phyloP scores from a whole-genome alignment of 2,888 invertebrate species.

The Leucophora obtusa region DNA sequence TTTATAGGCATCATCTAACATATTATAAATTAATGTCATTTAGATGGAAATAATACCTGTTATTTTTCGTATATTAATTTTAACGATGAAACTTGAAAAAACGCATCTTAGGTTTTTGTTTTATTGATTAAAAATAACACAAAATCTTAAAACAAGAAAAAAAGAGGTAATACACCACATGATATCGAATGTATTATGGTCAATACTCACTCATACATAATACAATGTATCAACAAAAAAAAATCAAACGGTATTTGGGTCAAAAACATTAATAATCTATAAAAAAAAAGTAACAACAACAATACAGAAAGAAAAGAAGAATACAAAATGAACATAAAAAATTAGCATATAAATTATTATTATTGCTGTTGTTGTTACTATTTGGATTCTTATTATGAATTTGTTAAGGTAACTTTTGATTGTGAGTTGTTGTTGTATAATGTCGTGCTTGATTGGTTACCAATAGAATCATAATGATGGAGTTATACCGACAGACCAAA shows the following conservation, averaged over 20 bases:
- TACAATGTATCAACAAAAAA: not conserved
- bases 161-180: constrained; percentile 21
- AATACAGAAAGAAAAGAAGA: constrained; percentile 17
- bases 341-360: constrained; percentile 67
- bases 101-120: not conserved
- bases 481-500: not conserved
- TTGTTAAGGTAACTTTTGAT: not conserved
- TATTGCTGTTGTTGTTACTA: constrained; percentile 20
- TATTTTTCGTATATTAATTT: not conserved
- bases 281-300: constrained; percentile 66
- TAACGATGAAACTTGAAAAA: not conserved
- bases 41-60: not conserved
- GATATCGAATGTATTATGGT: constrained; percentile 47
- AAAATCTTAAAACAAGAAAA: not conserved
- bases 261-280: constrained; percentile 75
- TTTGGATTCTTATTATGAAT: constrained; percentile 35
- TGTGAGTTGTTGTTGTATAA: constrained; percentile 18
- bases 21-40: constrained; percentile 3
- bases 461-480: constrained; percentile 48
- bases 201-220: not conserved
- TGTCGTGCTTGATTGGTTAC: constrained; percentile 47
- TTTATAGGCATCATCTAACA: not conserved
- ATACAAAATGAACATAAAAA: constrained; percentile 60
- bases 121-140: not conserved
- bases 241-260: constrained; percentile 74